phyloP scores from a whole-genome alignment of 2,888 invertebrate species.

The Sarcophaga variegata region DNA sequence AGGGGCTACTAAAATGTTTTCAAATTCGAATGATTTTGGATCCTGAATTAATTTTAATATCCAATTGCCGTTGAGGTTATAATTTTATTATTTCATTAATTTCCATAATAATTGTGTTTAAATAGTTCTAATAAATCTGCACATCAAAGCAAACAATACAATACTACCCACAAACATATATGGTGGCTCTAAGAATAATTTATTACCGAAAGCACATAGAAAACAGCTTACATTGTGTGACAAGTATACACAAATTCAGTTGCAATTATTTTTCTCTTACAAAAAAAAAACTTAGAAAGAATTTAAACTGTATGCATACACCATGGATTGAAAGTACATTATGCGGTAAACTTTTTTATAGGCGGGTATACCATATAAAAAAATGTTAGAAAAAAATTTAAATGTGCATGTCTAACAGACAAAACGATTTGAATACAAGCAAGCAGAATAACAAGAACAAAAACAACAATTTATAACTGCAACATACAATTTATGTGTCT shows the following conservation, averaged over 20 bases:
- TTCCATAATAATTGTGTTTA: neutral
- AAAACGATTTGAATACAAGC: slow-evolving; percentile 24
- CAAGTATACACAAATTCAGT: slow-evolving; percentile 9
- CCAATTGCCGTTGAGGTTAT: no score
- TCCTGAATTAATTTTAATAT: no score
- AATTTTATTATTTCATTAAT: neutral
- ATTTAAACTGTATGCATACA: no score
- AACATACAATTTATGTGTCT: slow-evolving; percentile 31
- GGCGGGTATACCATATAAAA: slow-evolving; percentile 19
- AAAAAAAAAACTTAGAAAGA: neutral
- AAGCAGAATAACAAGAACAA: neutral
- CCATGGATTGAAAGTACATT: slow-evolving; percentile 28
- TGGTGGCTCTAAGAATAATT: neutral
- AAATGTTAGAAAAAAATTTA: neutral
- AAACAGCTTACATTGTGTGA: slow-evolving; percentile 17
- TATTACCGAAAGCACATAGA: slow-evolving; percentile 6
- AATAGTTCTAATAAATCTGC: no score
- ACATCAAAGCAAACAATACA: no score
- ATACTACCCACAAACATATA: no score
- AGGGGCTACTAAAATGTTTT: no score
- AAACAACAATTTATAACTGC: slow-evolving; percentile 32
- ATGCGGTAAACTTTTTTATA: slow-evolving; percentile 27
- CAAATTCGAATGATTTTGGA: no score
- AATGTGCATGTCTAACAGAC: slow-evolving; percentile 46
- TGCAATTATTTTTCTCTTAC: neutral